These are phyloP conservation scores for Tragelaphus buxtoni DNA, from an alignment of 2,113 vertebrate genomes.

Conservation along the genomic window DNA sequence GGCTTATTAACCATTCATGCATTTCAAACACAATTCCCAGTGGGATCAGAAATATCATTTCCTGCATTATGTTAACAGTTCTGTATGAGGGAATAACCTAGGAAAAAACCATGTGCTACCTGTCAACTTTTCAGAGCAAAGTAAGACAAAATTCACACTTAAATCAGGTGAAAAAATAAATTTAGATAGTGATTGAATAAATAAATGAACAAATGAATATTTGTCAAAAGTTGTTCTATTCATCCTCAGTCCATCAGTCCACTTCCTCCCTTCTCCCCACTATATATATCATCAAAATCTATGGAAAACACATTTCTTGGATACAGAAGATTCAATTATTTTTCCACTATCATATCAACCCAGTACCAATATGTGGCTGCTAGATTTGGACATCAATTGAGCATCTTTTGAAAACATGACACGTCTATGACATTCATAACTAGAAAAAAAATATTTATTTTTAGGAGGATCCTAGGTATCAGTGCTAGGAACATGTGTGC, in stretches of 20 bases:
- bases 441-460: neutral
- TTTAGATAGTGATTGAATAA: neutral
- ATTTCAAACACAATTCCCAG: conserved; percentile 72
- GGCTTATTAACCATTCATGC: conserved; percentile 76
- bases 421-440: neutral
- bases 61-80: neutral
- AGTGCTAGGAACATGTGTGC: neutral
- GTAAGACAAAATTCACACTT: conserved; percentile 23
- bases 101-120: neutral
- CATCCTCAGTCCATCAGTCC: neutral
- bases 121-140: neutral
- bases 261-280: neutral
- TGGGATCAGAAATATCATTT: neutral
- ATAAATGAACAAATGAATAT: neutral
- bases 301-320: neutral
- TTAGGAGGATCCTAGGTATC: neutral
- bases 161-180: neutral
- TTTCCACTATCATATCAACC: neutral
- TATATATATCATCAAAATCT: neutral
- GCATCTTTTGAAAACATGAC: neutral
- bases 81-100: neutral
- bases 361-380: neutral
- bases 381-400: neutral
- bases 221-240: neutral
- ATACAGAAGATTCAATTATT: neutral